Conservation (phyloP, 2,113 vertebrate species). For the Nicator chloris region DNA sequence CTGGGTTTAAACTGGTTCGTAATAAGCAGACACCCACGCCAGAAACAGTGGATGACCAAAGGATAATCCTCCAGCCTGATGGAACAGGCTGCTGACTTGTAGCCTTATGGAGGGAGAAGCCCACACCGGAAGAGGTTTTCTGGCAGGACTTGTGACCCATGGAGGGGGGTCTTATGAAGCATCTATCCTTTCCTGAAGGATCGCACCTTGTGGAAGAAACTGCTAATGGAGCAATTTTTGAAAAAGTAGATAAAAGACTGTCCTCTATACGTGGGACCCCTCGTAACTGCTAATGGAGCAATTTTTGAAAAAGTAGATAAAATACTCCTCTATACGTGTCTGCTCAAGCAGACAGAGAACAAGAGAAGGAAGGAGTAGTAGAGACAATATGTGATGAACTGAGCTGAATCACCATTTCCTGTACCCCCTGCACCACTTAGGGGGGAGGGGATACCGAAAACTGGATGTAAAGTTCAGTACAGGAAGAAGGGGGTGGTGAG, state of each 20-base stretch:
- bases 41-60: background rate
- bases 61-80: background rate
- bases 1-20: background rate
- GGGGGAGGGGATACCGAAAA: background rate
- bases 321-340: background rate
- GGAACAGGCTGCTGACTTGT: background rate
- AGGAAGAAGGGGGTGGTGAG: background rate
- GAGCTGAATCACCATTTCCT: background rate
- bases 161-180: accelerated
- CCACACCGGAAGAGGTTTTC: background rate
- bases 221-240: accelerated
- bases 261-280: background rate
- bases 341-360: background rate
- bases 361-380: background rate
- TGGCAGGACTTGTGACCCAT: background rate
- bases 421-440: accelerated
- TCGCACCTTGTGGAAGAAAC: background rate
- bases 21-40: background rate
- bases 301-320: background rate
- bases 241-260: background rate
- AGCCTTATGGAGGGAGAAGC: background rate
- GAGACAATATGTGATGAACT: background rate
- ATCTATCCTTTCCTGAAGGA: background rate
- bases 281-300: accelerated
- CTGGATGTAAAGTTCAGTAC: background rate